Base-by-base conservation (phyloP, 2,113 vertebrate species). In the Sinocyclocheilus rhinocerous region DNA sequence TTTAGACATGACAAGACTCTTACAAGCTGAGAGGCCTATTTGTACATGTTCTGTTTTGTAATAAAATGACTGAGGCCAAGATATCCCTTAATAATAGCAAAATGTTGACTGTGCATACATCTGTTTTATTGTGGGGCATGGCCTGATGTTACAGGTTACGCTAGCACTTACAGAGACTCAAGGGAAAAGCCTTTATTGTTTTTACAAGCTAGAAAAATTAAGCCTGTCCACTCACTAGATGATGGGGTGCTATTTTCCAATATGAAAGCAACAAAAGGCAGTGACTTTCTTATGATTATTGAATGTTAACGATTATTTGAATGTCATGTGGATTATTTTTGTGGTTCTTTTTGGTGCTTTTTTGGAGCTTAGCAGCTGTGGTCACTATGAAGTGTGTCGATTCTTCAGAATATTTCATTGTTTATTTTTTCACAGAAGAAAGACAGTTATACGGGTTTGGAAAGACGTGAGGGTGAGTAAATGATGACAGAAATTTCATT, bases 91-190 rank as follows among this genome's bases (percentile, higher is more conserved):
- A 29, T 82, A 18, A 50, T 86, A 63, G 50, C 48, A 61, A 67
- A 65, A 76, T 82, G 85, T 76, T 75, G 69, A 82, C 39, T 75
- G 13, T 48, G 79, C 72, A 72, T 80, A 73, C 67, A 81, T 86
- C 50, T 80, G 84, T 36, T 83, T 70, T 83, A 72, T 83, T 83
- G 26, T 76, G 70, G 59, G 42, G 15, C 45, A 57, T 48, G 55
- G 63, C 67, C 48, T 13, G 26, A 18, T 63, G 67, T 24, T 82
- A 42, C 69, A 82, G 42, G 63, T n/a, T 57, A 70, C 15, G 42
- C 13, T 72, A 69, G 22, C 50, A 65, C 42, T 79, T 36, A 48
- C 26, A 12, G 10, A 57, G 6, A 33, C 45, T 24, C 80, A 55
- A 36, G 24, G 52, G 57, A 76, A 78, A 0, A 61, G 42, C 29